Percentiles rank a stretch among this genome's conserved stretches.
These are phyloP conservation scores for Lerema accius DNA, from an alignment of 1,140 invertebrate genomes.

Conservation along the genomic window DNA sequence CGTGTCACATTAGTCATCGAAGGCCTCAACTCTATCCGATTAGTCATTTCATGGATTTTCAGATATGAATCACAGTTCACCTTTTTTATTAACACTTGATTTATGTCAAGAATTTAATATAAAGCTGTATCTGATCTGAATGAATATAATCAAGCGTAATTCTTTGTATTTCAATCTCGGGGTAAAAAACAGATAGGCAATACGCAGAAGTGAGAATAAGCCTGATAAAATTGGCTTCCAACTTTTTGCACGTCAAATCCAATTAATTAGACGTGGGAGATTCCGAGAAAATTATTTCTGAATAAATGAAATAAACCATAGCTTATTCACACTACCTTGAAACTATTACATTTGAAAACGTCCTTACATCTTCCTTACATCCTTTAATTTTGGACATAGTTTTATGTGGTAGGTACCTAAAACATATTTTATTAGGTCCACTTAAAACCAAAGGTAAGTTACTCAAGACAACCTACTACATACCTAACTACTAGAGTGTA, in stretches of 20 bases:
- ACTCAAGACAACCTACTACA: too few relatives aligned
- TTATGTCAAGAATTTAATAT: conserved; percentile 8
- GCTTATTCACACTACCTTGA: too few relatives aligned
- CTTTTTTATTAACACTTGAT: conserved; percentile 24
- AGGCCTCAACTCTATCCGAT: conserved; percentile 41
- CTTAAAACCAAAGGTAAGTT: too few relatives aligned
- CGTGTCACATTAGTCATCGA: conserved; percentile 52
- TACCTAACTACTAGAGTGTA: too few relatives aligned
- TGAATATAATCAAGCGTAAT: conserved; percentile 8
- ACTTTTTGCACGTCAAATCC: conserved; percentile 8
- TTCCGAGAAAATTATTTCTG: not conserved
- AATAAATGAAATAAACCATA: too few relatives aligned
- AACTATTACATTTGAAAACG: too few relatives aligned
- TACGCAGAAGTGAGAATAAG: conserved; percentile 20
- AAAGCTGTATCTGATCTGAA: conserved; percentile 15
- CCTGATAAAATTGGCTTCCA: not conserved
- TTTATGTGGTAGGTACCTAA: too few relatives aligned
- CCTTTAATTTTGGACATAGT: too few relatives aligned
- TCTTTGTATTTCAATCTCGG: conserved; percentile 13
- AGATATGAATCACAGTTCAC: conserved; percentile 39
- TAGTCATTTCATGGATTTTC: conserved; percentile 59
- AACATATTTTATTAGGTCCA: too few relatives aligned
- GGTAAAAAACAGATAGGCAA: conserved; percentile 2
- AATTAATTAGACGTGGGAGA: conserved; percentile 3
- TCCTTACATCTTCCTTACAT: too few relatives aligned